Conservation (phyloP, 2,888 invertebrate genomes). For the Athetis lepigone region DNA sequence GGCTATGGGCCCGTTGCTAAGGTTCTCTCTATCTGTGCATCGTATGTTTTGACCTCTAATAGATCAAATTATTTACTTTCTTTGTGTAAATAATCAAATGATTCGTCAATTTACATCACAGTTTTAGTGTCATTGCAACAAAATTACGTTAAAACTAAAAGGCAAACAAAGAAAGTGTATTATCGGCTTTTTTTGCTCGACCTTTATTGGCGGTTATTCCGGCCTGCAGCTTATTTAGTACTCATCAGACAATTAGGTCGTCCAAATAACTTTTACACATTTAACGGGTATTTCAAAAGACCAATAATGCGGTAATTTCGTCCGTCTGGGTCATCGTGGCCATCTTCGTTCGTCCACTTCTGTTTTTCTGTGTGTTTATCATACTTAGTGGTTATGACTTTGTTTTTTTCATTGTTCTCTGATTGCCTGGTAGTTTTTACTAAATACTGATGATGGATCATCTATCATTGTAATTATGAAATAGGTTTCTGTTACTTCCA, state of each 20-base stretch:
- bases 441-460: background rate
- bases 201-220: too few relatives aligned
- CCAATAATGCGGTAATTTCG: constrained; percentile 45
- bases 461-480: constrained; percentile 4
- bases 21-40: too few relatives aligned
- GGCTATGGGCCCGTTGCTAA: too few relatives aligned
- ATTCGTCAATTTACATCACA: too few relatives aligned
- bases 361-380: constrained; percentile 34
- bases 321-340: constrained; percentile 52
- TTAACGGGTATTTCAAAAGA: constrained; percentile 29
- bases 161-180: too few relatives aligned
- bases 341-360: constrained; percentile 29
- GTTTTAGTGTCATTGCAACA: too few relatives aligned
- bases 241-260: constrained; percentile 17
- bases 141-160: too few relatives aligned
- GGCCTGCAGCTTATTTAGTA: too few relatives aligned
- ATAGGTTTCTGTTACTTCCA: background rate
- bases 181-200: too few relatives aligned
- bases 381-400: constrained; percentile 29
- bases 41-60: too few relatives aligned
- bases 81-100: too few relatives aligned
- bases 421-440: background rate
- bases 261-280: constrained; percentile 30
- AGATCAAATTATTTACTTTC: too few relatives aligned
- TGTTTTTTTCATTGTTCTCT: constrained; percentile 20